These are phyloP conservation scores for Malaclemys terrapin DNA, from an alignment of 2,113 vertebrate species.

Conservation along the genomic window DNA sequence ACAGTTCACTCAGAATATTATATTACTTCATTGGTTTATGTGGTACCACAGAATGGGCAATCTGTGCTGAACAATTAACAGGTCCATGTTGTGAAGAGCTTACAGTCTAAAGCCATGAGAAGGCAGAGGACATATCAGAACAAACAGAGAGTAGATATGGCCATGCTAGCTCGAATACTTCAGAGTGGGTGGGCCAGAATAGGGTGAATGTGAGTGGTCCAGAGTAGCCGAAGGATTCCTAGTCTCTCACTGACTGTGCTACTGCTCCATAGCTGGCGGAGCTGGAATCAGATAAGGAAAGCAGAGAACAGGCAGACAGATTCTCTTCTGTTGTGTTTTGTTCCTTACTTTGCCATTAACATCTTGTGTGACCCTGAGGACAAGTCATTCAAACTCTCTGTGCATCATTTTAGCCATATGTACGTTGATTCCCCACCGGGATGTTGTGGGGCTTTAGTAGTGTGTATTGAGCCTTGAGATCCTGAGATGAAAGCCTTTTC, in stretches of 20 bases:
- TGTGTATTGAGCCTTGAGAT: not conserved
- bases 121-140: not conserved
- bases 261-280: not conserved
- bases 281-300: not conserved
- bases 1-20: not conserved
- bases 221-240: not conserved
- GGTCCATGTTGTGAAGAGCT: not conserved
- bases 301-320: not conserved
- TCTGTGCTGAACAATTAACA: not conserved
- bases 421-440: not conserved
- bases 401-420: not conserved
- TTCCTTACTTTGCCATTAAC: not conserved
- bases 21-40: not conserved
- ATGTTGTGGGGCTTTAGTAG: conserved; percentile 5
- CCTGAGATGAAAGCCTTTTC: not conserved
- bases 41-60: not conserved
- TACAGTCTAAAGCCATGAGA: not conserved
- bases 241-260: accelerated
- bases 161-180: not conserved
- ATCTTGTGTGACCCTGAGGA: not conserved
- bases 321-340: not conserved
- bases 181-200: not conserved
- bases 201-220: not conserved
- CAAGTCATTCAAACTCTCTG: not conserved
- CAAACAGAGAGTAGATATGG: not conserved